Base-by-base conservation (phyloP, 2,888 invertebrate genomes). In the Sialis lutaria region DNA sequence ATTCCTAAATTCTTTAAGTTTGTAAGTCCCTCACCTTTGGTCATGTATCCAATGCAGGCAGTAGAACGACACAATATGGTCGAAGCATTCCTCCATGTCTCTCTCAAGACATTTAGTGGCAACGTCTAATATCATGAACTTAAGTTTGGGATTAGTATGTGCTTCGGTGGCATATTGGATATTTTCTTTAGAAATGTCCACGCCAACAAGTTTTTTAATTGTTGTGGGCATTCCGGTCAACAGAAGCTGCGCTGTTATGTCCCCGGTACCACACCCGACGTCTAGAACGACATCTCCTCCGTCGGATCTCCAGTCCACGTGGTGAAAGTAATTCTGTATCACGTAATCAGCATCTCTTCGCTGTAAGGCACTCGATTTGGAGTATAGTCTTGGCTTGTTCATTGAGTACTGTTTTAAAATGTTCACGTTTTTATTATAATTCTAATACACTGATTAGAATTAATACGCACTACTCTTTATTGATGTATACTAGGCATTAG, bases 31-130 rank as follows among this genome's bases (percentile, higher is more conserved):
- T 66, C 67, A 82, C 81, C 74, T 71, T 60, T 81, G 79, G 57
- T 84, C 73, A 53, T 74, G 73, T 33, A 86, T 75, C 87, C 87
- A 87, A 56, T 87, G 85, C 4, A 88, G 65, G 50, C 83, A 77
- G 59, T 84, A 85, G 59, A 86, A 85, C 0, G 86, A 86, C 46
- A 83, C 75, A 1, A 75, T 72, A 57, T 84, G 81, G 57, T 79
- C 72, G 56, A 81, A 86, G 31, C 63, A 57, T 45, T 64, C 68
- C 10, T 63, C 56, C 42, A 73, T 55, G 22, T 72, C 63, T 1
- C 60, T 58, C 0, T 74, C 72, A 44, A 78, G 51, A 30, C 67
- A 59, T 0, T 67, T 61, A 1, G 71, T 63, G 42, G 65, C 63
- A 40, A 86, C 77, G 55, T 86, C 79, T 48, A 78, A 58, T 31